Conservation (phyloP, 2,888 invertebrate genomes). For the Nomada flava region DNA sequence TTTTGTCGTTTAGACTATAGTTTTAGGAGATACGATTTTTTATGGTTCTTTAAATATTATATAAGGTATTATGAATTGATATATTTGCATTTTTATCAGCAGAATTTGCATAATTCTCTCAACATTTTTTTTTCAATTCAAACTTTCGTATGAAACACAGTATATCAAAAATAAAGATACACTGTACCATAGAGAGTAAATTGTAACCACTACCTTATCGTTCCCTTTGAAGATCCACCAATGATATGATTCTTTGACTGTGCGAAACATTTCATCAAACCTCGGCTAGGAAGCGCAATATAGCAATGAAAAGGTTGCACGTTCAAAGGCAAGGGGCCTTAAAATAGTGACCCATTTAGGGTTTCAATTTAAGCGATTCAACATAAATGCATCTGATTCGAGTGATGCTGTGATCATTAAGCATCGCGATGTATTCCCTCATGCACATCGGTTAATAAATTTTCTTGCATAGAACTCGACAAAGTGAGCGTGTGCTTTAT, state of each 20-base stretch:
- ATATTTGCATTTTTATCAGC: too few relatives aligned
- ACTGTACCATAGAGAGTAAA: not conserved
- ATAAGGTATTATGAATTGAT: too few relatives aligned
- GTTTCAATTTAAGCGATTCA: not conserved
- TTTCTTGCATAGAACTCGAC: not conserved
- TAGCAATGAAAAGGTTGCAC: not conserved
- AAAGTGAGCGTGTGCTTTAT: not conserved
- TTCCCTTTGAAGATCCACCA: not conserved
- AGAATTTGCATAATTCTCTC: not conserved
- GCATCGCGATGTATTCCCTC: constrained; percentile 24
- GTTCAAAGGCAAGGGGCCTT: not conserved
- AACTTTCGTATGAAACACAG: too few relatives aligned
- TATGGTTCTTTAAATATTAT: too few relatives aligned
- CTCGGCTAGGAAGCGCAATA: not conserved
- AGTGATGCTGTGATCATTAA: constrained; percentile 49
- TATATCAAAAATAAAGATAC: too few relatives aligned
- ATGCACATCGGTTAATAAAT: constrained; percentile 47
- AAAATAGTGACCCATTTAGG: not conserved
- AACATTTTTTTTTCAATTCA: not conserved
- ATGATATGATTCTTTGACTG: not conserved
- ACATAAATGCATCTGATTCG: constrained; percentile 42
- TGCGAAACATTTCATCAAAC: constrained; percentile 4
- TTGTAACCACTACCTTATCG: not conserved
- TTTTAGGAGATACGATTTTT: too few relatives aligned
- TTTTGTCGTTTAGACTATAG: too few relatives aligned